These are phyloP conservation scores for Parnassius apollo DNA, from an alignment of 2,888 invertebrate species.

Conservation along the genomic window DNA sequence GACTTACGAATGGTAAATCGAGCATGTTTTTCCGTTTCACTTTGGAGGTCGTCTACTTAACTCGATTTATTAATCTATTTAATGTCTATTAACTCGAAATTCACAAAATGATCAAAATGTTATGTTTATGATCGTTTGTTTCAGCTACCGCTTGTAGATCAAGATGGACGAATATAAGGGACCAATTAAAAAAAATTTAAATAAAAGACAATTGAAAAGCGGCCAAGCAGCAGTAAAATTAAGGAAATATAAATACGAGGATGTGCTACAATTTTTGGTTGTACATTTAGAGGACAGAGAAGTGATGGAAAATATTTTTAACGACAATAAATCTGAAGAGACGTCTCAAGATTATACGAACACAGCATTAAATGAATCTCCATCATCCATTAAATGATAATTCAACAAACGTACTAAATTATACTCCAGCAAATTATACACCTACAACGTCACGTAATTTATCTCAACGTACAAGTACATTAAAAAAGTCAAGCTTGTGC, in stretches of 20 bases:
- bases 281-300: constrained; percentile 2
- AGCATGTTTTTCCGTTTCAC: neutral
- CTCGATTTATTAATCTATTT: neutral
- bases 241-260: constrained; percentile 1
- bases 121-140: constrained; percentile 2
- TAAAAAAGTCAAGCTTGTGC: no score
- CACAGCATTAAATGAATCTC: no score
- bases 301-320: neutral
- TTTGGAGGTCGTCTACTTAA: neutral
- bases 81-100: neutral
- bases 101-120: neutral
- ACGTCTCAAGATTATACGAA: constrained; percentile 1
- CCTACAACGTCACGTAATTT: no score
- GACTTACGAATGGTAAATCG: no score
- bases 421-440: neutral
- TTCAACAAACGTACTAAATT: neutral
- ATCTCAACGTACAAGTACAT: no score
- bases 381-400: no score
- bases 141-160: neutral
- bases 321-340: constrained; percentile 1
- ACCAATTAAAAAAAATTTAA: neutral
- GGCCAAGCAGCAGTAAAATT: neutral
- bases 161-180: constrained; percentile 1
- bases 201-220: neutral
- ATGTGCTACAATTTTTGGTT: neutral